phyloP scores from a whole-genome alignment of 2,113 vertebrate species.

The Pomatorhinus ruficollis region DNA sequence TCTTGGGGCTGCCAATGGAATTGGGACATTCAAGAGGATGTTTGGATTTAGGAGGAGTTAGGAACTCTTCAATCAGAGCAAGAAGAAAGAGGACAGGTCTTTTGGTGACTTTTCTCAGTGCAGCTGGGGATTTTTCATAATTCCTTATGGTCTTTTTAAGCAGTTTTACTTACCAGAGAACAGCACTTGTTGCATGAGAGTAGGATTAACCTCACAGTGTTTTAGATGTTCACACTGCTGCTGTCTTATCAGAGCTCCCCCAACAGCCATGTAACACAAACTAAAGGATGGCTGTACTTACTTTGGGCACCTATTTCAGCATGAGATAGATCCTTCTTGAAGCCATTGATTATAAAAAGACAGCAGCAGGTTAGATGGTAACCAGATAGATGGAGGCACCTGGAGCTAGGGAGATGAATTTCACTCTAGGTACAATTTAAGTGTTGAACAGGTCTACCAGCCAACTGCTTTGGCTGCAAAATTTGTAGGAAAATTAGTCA shows the following conservation, averaged over 20 bases:
- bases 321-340: background rate
- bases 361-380: background rate
- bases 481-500: slow-evolving; percentile 46
- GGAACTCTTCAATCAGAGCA: background rate
- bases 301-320: background rate
- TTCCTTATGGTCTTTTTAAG: background rate
- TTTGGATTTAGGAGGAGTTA: background rate
- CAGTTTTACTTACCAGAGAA: background rate
- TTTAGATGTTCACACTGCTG: background rate
- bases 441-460: background rate
- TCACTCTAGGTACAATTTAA: background rate
- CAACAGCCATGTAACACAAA: rapidly evolving
- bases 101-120: background rate
- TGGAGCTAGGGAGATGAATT: background rate
- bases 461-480: slow-evolving; percentile 12
- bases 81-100: background rate
- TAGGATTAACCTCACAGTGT: background rate
- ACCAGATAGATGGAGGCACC: background rate
- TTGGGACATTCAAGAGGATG: background rate
- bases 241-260: background rate
- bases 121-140: background rate
- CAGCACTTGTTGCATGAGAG: background rate
- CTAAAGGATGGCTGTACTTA: background rate
- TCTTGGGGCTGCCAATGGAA: background rate
- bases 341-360: background rate